Evolutionary conservation across 2,113 vertebrate genomes (phyloP).

Genomic region (Lophochroa leadbeateri): DNA sequence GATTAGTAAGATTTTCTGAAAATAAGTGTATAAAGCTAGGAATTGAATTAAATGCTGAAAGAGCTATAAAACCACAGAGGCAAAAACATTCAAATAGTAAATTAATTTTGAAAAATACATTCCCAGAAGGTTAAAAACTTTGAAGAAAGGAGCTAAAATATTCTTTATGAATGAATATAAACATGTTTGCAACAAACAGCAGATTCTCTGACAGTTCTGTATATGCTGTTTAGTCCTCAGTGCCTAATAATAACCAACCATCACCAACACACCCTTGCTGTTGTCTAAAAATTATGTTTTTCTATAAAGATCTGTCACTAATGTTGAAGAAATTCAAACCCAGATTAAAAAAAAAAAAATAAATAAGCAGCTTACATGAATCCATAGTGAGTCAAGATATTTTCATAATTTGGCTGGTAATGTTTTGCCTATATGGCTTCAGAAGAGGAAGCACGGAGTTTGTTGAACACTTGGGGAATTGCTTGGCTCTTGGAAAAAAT

Average conservation of each 20-base stretch:
- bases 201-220: neutral
- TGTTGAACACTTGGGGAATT: neutral
- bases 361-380: neutral
- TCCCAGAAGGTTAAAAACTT: neutral
- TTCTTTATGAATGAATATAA: neutral
- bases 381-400: neutral
- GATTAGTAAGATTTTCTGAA: neutral
- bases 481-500: neutral
- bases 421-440: neutral
- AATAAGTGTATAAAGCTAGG: neutral
- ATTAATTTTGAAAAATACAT: neutral
- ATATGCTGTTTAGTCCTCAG: neutral
- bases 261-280: neutral
- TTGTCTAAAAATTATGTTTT: neutral
- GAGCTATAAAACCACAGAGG: neutral
- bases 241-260: neutral
- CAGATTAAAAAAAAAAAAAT: neutral
- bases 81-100: neutral
- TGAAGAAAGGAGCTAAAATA: neutral
- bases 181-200: neutral
- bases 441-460: neutral
- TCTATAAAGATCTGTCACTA: neutral
- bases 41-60: neutral
- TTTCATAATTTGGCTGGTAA: neutral
- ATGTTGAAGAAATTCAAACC: neutral